These are phyloP conservation scores for Eumeta japonica DNA, from an alignment of 1,140 invertebrate genomes.

Conservation along the genomic window DNA sequence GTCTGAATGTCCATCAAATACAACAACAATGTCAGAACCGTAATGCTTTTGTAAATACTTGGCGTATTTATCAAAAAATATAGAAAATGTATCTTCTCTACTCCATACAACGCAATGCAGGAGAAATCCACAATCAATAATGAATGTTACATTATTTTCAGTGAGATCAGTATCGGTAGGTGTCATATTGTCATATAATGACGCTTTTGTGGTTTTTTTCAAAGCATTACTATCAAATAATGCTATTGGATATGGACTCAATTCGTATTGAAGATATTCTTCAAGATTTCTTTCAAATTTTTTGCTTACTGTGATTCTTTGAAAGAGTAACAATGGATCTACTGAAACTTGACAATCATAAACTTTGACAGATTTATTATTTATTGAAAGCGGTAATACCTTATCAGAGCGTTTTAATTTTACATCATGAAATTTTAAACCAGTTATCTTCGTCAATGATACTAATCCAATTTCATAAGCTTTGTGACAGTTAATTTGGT, in stretches of 20 bases:
- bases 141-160: slow-evolving; percentile 23
- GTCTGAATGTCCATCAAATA: not conserved
- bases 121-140: slow-evolving; percentile 18
- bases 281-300: slow-evolving; percentile 19
- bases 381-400: not conserved
- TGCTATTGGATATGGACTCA: not conserved
- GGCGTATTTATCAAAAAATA: not conserved
- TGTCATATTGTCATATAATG: not conserved
- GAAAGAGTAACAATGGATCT: slow-evolving; percentile 20
- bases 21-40: not conserved
- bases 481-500: slow-evolving; percentile 17
- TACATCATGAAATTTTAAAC: not conserved
- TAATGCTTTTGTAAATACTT: not conserved
- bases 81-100: not conserved
- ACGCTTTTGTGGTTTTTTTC: not conserved
- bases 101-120: slow-evolving; percentile 11
- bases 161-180: not conserved
- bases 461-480: slow-evolving; percentile 17
- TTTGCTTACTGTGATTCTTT: slow-evolving; percentile 19
- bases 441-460: slow-evolving; percentile 8
- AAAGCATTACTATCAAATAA: not conserved
- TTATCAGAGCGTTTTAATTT: not conserved
- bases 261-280: slow-evolving; percentile 15
- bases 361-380: slow-evolving; percentile 1
- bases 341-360: slow-evolving; percentile 8